Evolutionary conservation across 2,113 vertebrate species (phyloP), one percentile per base, ranked within the genome.

Genomic region (Nibea coibor): DNA sequence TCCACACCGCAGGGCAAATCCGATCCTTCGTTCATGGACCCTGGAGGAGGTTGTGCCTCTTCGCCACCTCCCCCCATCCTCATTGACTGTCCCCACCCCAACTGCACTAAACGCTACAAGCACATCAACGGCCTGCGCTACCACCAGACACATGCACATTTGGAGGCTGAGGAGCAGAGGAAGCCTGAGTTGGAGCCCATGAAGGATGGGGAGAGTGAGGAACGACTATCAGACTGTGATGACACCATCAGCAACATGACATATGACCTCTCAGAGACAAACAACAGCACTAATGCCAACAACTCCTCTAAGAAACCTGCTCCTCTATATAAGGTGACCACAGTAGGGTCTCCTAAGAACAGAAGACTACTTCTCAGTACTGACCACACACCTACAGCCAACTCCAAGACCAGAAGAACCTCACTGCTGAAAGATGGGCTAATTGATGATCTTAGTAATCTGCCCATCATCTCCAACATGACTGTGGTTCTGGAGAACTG

Each of bases 61-160:
- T 91, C 93, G 0, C 96, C 98, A 10, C 98, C 97, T 47, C 96
- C 97, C 42, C 97, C 97, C 0, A 97, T 99, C 63, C 94, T 99
- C 70, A 99, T 99, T 28, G 98, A 99, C 87, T 99, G 98, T 80
- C 98, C 98, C 50, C 98, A 99, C 81, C 98, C 98, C 45, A 99
- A 99, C 92, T 99, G 98, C 95, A 99, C 98, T 96, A 99, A 99
- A 92, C 98, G 98, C 84, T 99, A 99, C 93, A 99, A 99, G 96
- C 98, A 99, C 95, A 99, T 99, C 90, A 99, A 99, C 1, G 98
- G 98, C 67, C 93, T 99, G 67, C 94, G 98, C 57, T 99, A 99
- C 92, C 98, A 99, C 91, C 98, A 99, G 93, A 98, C 97, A 10
- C 98, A 99, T 0, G 98, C 98, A 80, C 98, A 99, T 92, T 94